A percentile compares a stretch with the other conserved stretches of the same genome.
These are phyloP conservation scores for Eulithis prunata DNA, from an alignment of 2,888 invertebrate species.

Conservation along the genomic window DNA sequence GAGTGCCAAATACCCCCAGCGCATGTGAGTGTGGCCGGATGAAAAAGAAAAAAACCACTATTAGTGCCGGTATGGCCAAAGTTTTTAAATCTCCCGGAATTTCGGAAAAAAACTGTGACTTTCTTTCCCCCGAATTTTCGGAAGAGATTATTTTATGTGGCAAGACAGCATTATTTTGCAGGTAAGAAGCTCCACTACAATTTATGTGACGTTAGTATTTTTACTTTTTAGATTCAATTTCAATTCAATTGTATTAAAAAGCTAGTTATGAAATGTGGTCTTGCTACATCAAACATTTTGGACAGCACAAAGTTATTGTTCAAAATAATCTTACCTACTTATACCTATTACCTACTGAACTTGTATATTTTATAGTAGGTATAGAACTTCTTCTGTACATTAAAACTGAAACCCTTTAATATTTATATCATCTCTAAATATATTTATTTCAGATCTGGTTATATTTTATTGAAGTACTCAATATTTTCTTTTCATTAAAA, in stretches of 20 bases:
- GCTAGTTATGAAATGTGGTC: slow-evolving; percentile 59
- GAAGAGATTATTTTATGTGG: slow-evolving; percentile 47
- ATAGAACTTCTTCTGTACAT: too few relatives aligned
- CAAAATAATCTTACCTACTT: background rate
- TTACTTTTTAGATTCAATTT: slow-evolving; percentile 15
- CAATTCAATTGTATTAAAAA: slow-evolving; percentile 33
- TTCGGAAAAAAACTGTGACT: slow-evolving; percentile 27
- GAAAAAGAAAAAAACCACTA: slow-evolving; percentile 74
- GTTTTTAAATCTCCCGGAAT: slow-evolving; percentile 18
- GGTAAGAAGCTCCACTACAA: slow-evolving; percentile 39
- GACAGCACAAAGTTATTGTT: slow-evolving; percentile 14
- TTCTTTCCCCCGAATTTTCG: slow-evolving; percentile 28
- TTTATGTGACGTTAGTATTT: slow-evolving; percentile 49
- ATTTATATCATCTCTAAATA: too few relatives aligned
- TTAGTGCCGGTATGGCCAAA: slow-evolving; percentile 61
- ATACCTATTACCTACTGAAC: too few relatives aligned
- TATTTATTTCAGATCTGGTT: too few relatives aligned
- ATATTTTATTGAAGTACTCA: too few relatives aligned
- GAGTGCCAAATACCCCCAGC: slow-evolving; percentile 81
- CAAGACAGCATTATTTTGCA: slow-evolving; percentile 69
- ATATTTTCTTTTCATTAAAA: too few relatives aligned
- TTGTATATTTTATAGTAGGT: too few relatives aligned
- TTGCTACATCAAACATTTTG: slow-evolving; percentile 61
- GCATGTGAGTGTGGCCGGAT: slow-evolving; percentile 79
- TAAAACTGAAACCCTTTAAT: too few relatives aligned